Conservation (phyloP, 2,797 vertebrate genomes). For the Liparis tanakae region DNA sequence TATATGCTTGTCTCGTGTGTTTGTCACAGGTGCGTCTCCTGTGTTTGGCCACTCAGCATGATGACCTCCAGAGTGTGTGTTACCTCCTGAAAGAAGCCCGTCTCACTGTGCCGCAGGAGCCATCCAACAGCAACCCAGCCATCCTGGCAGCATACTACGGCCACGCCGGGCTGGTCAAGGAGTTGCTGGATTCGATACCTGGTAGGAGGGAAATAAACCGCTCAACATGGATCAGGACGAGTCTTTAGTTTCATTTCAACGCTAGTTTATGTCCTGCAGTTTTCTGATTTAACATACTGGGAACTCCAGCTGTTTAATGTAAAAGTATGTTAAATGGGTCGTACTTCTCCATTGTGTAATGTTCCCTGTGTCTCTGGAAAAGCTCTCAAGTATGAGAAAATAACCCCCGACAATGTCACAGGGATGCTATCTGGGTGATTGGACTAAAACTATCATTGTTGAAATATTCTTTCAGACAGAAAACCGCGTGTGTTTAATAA, state of each 20-base stretch:
- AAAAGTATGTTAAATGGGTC: not conserved
- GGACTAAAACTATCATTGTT: not conserved
- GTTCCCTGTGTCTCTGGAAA: not conserved
- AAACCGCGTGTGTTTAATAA: not conserved
- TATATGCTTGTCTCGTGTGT: not conserved
- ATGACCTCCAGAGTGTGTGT: constrained; percentile 85
- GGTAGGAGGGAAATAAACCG: constrained; percentile 71
- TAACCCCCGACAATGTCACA: too few relatives aligned
- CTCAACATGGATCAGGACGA: not conserved
- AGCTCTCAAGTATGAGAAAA: not conserved
- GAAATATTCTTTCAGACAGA: not conserved
- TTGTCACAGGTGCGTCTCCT: constrained; percentile 85
- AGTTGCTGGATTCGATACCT: constrained; percentile 89
- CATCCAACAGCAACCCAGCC: constrained; percentile 86
- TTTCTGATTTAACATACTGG: not conserved
- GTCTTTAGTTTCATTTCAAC: not conserved
- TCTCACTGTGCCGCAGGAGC: constrained; percentile 84
- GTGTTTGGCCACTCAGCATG: constrained; percentile 85
- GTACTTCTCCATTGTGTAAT: not conserved
- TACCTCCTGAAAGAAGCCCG: constrained; percentile 87
- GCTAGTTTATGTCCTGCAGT: not conserved
- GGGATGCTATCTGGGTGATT: not conserved
- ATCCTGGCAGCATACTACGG: constrained; percentile 90
- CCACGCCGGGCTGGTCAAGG: constrained; percentile 82
- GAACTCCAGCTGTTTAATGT: not conserved